Conservation (phyloP, 2,113 vertebrate genomes). For the Cephalophus harveyi region DNA sequence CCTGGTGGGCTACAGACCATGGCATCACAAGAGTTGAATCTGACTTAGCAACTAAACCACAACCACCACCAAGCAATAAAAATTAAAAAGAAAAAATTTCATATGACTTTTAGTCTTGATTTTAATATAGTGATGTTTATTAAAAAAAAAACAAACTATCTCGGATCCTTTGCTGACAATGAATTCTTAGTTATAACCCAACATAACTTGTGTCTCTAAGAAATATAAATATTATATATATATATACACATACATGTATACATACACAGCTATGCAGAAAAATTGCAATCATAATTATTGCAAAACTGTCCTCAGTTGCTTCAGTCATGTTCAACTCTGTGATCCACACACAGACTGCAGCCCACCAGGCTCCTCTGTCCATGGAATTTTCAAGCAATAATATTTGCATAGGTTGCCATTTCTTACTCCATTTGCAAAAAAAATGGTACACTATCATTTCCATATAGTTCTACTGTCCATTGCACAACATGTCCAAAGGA, state of each 20-base stretch:
- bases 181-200: neutral
- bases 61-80: neutral
- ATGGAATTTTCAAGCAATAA: neutral
- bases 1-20: neutral
- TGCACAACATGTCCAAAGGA: neutral
- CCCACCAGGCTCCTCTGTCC: neutral
- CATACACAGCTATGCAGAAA: neutral
- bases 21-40: neutral
- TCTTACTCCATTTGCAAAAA: neutral
- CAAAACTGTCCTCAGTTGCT: neutral
- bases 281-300: neutral
- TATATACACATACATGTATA: neutral
- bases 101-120: neutral
- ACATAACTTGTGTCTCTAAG: neutral
- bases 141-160: neutral
- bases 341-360: neutral
- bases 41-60: neutral
- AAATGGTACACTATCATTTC: neutral
- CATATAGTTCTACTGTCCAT: neutral
- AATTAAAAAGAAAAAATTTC: neutral
- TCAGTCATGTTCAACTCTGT: neutral
- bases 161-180: neutral
- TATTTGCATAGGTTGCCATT: neutral
- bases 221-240: neutral
- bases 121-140: neutral